Base-by-base conservation (phyloP, 2,888 invertebrate species). In the Eupithecia subumbrata region DNA sequence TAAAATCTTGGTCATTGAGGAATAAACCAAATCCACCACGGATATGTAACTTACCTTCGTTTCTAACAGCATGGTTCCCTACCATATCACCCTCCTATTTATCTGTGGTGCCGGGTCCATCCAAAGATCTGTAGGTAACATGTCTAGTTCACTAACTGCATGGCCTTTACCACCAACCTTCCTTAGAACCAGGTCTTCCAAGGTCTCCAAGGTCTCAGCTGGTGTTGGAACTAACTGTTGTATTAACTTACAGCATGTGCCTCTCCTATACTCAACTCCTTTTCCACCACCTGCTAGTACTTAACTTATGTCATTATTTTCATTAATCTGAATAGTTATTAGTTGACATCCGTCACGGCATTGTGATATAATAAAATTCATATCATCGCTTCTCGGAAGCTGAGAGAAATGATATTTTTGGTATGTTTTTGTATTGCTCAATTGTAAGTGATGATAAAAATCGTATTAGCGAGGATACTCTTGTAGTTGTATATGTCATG, bases 401-500 rank as follows among this genome's bases (percentile, higher is more conserved):
- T 84, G 84, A 89, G 84, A 90, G 86, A 85, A 89, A 85, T 83
- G 85, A 92, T 92, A 92, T 93, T 94, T 92, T 94, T 93, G 90
- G 93, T 94, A 92, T 87, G 88, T 87, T 87, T 87, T 89, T 86
- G 90, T 91, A 92, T 93, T 94, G 94, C 94, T 94, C 94, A 94
- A 93, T 85, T 85, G 85, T 83, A 85, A 87, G 87, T 88, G 89
- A 89, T 85, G 86, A 89, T 86, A 86, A 81, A 84, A 87, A 88
- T 87, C 86, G 87, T 87, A 87, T 84, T 86, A 30, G 87, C 74
- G 66, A 73, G 63, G 40, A 84, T 86, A 87, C 86, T 87, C 84
- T 85, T 87, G 88, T 90, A 88, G 87, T 89, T 87, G 83, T 84
- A 84, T 83, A 87, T 85, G 82, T 85, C 76, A 78, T 86, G 22